Evolutionary conservation across 2,113 vertebrate genomes (phyloP), one percentile per base, ranked within the genome.

Genomic region (Oxygymnocypris stewartii): DNA sequence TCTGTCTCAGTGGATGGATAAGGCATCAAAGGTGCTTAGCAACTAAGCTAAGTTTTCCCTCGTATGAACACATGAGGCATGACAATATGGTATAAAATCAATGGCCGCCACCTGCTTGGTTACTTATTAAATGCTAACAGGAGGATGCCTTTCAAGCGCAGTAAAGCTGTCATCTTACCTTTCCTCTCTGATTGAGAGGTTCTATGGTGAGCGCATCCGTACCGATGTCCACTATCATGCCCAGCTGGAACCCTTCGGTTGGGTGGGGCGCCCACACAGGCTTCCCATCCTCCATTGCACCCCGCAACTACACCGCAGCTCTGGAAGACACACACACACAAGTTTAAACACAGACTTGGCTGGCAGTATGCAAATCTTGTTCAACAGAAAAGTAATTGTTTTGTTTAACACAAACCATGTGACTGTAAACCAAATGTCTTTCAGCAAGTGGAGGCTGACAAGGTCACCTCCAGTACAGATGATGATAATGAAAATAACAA

Each of bases 201-300:
- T 99, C 97, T 86, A 99, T 97, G 85, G 97, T 99, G 92, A 99
- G 94, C 40, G 95, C 91, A 92, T 98, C 96, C 6, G 97, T 94
- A 73, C 98, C 98, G 75, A 99, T 99, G 91, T 99, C 98, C 84
- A 97, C 95, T 79, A 99, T 99, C 75, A 92, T 96, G 40, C 97
- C 98, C 96, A 99, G 95, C 93, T 99, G 98, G 95, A 99, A 99
- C 23, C 98, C 98, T 87, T 99, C 97, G 28, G 95, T 95, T 67
- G 97, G 96, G 94, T 99, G 98, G 69, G 98, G 98, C 4, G 98
- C 98, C 98, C 98, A 99, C 80, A 99, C 98, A 31, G 98, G 96
- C 95, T 98, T 99, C 93, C 97, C 98, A 1, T 99, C 98, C 89
- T 99, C 98, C 98, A 99, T 99, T 91, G 92, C 92, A 91, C 77